Evolutionary conservation across 2,113 vertebrate species (phyloP).

Genomic region (Panthera tigris): DNA sequence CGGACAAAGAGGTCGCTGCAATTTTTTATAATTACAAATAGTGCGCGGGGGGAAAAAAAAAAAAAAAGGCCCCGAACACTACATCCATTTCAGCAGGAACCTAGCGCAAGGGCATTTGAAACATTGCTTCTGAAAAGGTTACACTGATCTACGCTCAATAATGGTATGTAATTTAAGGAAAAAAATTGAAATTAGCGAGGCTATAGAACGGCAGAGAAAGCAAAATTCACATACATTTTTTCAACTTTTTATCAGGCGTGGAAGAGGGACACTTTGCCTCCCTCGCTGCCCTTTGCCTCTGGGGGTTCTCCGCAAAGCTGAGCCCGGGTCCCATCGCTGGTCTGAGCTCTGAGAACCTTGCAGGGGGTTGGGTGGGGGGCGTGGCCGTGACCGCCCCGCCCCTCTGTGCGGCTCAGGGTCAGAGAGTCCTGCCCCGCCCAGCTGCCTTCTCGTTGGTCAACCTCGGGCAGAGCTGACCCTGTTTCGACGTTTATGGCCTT

Average conservation of each 20-base stretch:
- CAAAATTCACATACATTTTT: neutral
- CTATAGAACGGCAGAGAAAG: neutral
- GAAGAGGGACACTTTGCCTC: fast-evolving
- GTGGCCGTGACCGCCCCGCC: neutral
- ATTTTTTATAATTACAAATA: constrained; percentile 60
- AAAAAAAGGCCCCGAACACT: neutral
- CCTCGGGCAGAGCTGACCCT: neutral
- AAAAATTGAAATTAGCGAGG: neutral
- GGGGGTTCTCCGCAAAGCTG: neutral
- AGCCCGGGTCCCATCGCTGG: neutral
- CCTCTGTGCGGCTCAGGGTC: neutral
- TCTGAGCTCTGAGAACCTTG: fast-evolving
- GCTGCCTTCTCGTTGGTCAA: neutral
- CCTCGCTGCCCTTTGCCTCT: fast-evolving
- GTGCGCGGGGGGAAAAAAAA: neutral
- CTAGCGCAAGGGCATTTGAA: neutral
- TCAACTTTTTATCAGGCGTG: fast-evolving
- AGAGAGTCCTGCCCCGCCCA: neutral
- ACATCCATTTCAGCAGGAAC: neutral
- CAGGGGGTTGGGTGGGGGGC: neutral
- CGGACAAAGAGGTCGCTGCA: neutral
- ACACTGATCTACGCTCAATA: neutral
- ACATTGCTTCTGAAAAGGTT: neutral
- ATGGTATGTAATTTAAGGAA: neutral
- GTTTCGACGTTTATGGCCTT: neutral